phyloP scores from a whole-genome alignment of 2,888 invertebrate species.

The Catocala fraxini region DNA sequence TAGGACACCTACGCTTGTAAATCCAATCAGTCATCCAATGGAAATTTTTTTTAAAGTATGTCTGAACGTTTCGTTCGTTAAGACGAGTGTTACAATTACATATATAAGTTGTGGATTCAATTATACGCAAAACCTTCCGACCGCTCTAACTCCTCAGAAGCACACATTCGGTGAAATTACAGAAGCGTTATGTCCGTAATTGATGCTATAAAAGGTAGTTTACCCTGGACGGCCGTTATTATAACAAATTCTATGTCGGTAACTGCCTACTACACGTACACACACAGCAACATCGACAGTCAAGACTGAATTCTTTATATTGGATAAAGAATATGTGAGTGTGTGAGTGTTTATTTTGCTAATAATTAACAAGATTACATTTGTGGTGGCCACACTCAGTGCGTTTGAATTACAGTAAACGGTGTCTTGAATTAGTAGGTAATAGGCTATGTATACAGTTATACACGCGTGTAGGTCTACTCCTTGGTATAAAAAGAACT shows the following conservation, averaged over 20 bases:
- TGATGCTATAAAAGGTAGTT: slow-evolving; percentile 73
- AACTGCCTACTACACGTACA: slow-evolving; percentile 60
- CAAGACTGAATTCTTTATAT: slow-evolving; percentile 57
- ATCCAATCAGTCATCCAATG: no score
- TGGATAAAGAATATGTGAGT: slow-evolving; percentile 1
- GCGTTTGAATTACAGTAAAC: slow-evolving; percentile 31
- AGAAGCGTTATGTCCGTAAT: slow-evolving; percentile 70
- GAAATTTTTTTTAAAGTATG: neutral
- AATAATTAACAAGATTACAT: slow-evolving; percentile 56
- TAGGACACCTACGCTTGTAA: no score
- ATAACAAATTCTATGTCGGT: slow-evolving; percentile 66
- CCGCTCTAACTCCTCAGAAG: slow-evolving; percentile 49
- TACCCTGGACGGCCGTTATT: slow-evolving; percentile 65
- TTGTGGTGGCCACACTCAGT: slow-evolving; percentile 21
- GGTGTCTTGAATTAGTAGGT: slow-evolving; percentile 29
- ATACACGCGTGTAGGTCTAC: neutral
- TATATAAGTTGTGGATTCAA: slow-evolving; percentile 50
- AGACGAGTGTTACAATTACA: slow-evolving; percentile 40
- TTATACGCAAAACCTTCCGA: slow-evolving; percentile 57
- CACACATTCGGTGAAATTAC: slow-evolving; percentile 67
- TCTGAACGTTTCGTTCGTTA: slow-evolving; percentile 24
- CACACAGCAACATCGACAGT: slow-evolving; percentile 31
- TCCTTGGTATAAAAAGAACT: neutral
- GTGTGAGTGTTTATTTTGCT: slow-evolving; percentile 56
- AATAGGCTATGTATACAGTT: slow-evolving; percentile 17